Base-by-base conservation (phyloP, 2,797 vertebrate species). In the Podargus strigoides region DNA sequence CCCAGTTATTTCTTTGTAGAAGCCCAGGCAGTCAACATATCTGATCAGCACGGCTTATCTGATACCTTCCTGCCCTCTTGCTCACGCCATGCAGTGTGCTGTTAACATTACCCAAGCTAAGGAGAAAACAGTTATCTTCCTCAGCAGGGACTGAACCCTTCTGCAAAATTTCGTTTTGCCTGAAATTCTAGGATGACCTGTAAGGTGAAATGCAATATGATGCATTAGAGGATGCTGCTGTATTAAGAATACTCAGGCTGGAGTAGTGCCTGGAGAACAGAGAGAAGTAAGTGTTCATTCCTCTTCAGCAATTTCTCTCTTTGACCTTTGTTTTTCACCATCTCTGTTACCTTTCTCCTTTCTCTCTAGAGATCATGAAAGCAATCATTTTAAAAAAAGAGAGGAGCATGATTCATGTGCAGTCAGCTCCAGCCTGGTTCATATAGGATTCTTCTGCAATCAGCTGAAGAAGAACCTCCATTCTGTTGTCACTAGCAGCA, bases 271-370 rank as follows among this genome's bases (percentile, higher is more conserved):
- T 84, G 69, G n/a, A 85, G 77, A 93, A 85, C 1, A 60, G 32
- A 77, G 34, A 53, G 69, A 62, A 91, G 34, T 39, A 64, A 53
- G 34, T 42, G 70, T 80, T 90, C 49, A 7, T 77, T 93, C 74
- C 70, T 91, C 74, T 92, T 90, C 73, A 68, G 56, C 3, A 6
- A 46, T 91, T 93, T 87, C 55, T 82, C 26, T 85, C 84, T 70
- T 82, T 91, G 80, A 91, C 92, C 89, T 94, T 86, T 91, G 70
- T 69, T 91, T 93, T 70, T 76, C 52, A 58, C 74, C 18, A 18
- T 53, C 37, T 84, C 74, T 56, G 1, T 59, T 81, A 88, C 56
- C 27, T 79, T 87, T 67, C 55, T 85, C 36, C 37, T 60, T 59
- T 60, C 39, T 58, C 66, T 82, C 75, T 60, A 2, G 3, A 24